phyloP scores from a whole-genome alignment of 2,113 vertebrate species.

The Onychostoma macrolepis region DNA sequence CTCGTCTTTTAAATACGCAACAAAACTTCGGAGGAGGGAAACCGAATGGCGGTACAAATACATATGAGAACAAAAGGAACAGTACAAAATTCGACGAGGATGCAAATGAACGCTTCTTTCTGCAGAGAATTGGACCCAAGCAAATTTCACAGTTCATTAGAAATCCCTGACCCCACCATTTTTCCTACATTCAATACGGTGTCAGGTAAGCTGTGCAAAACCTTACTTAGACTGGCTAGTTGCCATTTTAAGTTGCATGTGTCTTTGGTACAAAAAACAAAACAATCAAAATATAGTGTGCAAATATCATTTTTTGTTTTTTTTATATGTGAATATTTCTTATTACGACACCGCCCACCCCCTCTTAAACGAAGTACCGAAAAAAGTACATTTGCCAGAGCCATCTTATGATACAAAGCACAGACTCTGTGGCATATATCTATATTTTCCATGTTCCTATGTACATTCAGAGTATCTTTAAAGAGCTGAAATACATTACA shows the following conservation, averaged over 20 bases:
- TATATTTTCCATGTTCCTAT: slow-evolving; percentile 95
- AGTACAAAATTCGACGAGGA: slow-evolving; percentile 71
- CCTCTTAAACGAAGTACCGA: slow-evolving; percentile 73
- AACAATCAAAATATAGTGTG: slow-evolving; percentile 97
- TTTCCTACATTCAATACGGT: slow-evolving; percentile 99
- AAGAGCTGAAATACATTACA: slow-evolving; percentile 91
- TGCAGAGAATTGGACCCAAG: slow-evolving; percentile 99
- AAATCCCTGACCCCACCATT: slow-evolving; percentile 94
- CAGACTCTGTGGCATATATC: slow-evolving; percentile 99
- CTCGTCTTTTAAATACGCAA: slow-evolving; percentile 63
- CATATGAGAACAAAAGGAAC: slow-evolving; percentile 73
- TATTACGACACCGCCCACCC: slow-evolving; percentile 56
- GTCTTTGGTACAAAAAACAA: slow-evolving; percentile 99
- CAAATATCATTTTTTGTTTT: slow-evolving; percentile 89
- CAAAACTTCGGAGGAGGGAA: slow-evolving; percentile 62
- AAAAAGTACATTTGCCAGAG: slow-evolving; percentile 86
- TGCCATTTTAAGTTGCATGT: slow-evolving; percentile 98
- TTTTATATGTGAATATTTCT: slow-evolving; percentile 72
- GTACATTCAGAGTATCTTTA: slow-evolving; percentile 93
- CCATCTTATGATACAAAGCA: slow-evolving; percentile 98
- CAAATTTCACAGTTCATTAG: slow-evolving; percentile 99
- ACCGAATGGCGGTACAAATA: slow-evolving; percentile 66
- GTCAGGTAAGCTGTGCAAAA: slow-evolving; percentile 99
- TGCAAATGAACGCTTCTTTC: slow-evolving; percentile 92
- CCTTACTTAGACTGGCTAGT: slow-evolving; percentile 99